Evolutionary conservation across 2,797 vertebrate genomes (phyloP).

Genomic region (Muscicapa striata): DNA sequence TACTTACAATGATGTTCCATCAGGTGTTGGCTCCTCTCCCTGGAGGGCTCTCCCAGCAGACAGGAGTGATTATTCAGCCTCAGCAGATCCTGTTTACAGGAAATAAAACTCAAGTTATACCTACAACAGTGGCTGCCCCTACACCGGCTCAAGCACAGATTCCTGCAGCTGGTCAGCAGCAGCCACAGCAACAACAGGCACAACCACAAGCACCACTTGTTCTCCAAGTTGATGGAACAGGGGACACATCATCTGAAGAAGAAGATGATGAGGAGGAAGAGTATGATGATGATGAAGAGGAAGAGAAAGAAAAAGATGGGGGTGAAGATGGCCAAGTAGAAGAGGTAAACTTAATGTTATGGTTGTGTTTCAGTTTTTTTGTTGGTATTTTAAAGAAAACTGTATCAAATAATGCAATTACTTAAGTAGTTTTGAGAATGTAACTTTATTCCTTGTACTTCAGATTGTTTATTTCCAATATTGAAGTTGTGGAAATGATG

Average conservation of each 20-base stretch:
- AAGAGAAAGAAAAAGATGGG: conserved; percentile 97
- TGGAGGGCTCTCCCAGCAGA: conserved; percentile 91
- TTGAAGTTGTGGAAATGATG: neutral
- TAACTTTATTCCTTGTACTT: neutral
- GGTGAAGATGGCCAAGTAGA: conserved; percentile 97
- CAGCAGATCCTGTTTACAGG: conserved; percentile 97
- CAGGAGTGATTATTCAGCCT: conserved; percentile 98
- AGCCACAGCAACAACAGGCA: conserved; percentile 81
- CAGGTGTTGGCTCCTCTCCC: conserved; percentile 94
- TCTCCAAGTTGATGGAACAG: conserved; percentile 94
- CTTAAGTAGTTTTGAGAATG: neutral
- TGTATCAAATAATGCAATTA: neutral
- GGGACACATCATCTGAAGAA: conserved; percentile 96
- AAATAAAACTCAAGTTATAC: conserved; percentile 93
- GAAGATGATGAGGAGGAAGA: conserved; percentile 97
- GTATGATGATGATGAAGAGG: conserved; percentile 97
- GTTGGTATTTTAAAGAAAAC: neutral
- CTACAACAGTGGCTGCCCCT: conserved; percentile 81
- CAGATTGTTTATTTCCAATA: neutral
- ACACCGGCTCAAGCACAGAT: conserved; percentile 87
- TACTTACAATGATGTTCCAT: conserved; percentile 19
- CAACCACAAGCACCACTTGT: conserved; percentile 89
- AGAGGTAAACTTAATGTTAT: conserved; percentile 81
- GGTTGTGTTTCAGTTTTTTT: neutral
- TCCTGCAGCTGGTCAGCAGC: conserved; percentile 77